Conservation (phyloP, 2,888 invertebrate species). For the Bhutanitis thaidina region DNA sequence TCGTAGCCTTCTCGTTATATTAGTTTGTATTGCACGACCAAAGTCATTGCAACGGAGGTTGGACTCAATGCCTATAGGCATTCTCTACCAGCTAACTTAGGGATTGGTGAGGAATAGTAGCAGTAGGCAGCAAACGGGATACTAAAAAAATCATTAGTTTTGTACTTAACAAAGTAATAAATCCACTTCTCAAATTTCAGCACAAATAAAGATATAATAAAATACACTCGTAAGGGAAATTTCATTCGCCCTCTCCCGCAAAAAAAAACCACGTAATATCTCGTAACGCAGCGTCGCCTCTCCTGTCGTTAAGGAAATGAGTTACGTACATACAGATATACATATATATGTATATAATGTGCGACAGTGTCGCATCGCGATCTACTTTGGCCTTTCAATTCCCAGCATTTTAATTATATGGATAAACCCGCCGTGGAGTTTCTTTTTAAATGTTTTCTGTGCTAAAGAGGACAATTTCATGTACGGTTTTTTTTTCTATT, state of each 20-base stretch:
- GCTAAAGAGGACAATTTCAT: constrained; percentile 10
- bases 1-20: too few relatives aligned
- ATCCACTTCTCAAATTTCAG: too few relatives aligned
- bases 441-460: constrained; percentile 21
- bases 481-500: constrained; percentile 6
- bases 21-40: too few relatives aligned
- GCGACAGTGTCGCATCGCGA: constrained; percentile 5
- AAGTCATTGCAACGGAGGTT: too few relatives aligned
- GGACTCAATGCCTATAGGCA: too few relatives aligned
- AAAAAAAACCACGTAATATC: constrained; percentile 5
- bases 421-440: constrained; percentile 23
- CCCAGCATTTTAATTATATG: constrained; percentile 27
- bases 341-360: too few relatives aligned
- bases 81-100: too few relatives aligned
- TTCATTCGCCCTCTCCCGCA: constrained; percentile 6
- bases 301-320: constrained; percentile 59
- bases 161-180: too few relatives aligned
- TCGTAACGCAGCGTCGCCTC: constrained; percentile 4
- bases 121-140: too few relatives aligned
- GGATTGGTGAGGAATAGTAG: too few relatives aligned
- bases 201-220: constrained; percentile 10
- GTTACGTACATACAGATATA: constrained; percentile 28
- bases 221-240: constrained; percentile 12
- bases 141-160: too few relatives aligned
- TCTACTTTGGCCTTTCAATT: constrained; percentile 18